Evolutionary conservation across 1,140 invertebrate genomes (phyloP), one percentile per base, ranked within the genome.

Genomic region (Caenorhabditis remanei): DNA sequence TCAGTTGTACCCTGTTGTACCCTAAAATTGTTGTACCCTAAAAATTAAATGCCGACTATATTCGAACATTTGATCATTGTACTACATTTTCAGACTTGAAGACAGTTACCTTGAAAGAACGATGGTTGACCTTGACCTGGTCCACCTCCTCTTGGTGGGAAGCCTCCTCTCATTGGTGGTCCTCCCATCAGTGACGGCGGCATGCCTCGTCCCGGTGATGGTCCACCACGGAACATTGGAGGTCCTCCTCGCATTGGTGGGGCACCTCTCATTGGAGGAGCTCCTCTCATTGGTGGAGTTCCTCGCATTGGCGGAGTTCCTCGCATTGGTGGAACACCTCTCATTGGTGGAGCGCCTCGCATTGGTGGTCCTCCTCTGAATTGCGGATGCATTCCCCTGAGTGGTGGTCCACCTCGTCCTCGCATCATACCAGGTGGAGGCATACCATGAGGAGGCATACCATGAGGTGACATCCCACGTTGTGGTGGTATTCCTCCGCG

Each of bases 391-490:
- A 67, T 67, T 67, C 67, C 67, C 19, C 67, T 24, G 4, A 16
- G 43, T 75, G 67, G 67, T 75, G 67, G 67, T 48, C 13, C 43
- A 5, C 67, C 67, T n/a, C 67, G 21, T 46, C 67, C 67, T 75
- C 67, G 48, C 43, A 75, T 46, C 67, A 75, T 75, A 46, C 41
- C 67, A 1, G 32, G 40, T 40, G 63, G 63, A 7, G 32, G 24
- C 50, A 53, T 53, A 14, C 50, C 50, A 11, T 16, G 50, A 9
- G 11, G 50, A 8, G 50, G 50, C 16, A 16, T 32, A 0, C 32
- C 32, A 53, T 53, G 56, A n/a, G 56, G 56, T 21, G 56, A n/a
- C 16, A 21, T 48, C 46, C 67, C 67, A 75, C 67, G 65, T 19
- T 7, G n/a, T 19, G 65, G 41, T 71, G 65, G 40, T 6, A 14